Conservation (phyloP, 2,797 vertebrate genomes). For the Propithecus perrieri region DNA sequence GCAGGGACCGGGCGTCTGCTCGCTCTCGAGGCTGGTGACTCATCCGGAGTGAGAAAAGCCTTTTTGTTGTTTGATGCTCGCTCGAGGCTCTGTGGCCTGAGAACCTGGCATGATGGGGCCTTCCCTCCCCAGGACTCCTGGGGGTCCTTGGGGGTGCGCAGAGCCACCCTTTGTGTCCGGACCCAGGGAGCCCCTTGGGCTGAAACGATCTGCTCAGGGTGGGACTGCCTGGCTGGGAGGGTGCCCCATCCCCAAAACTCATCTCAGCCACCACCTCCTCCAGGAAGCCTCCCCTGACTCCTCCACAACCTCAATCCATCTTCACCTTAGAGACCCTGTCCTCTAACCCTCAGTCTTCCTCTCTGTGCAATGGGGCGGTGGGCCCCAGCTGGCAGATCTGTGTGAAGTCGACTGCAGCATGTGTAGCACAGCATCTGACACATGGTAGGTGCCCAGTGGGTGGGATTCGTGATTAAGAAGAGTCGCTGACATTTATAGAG, state of each 20-base stretch:
- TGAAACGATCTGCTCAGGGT: not conserved
- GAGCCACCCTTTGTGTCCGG: not conserved
- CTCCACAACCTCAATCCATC: not conserved
- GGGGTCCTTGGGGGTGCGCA: conserved; percentile 29
- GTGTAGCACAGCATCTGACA: fast-evolving
- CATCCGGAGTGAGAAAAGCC: conserved; percentile 81
- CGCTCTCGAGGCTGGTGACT: conserved; percentile 82
- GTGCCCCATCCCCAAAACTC: not conserved
- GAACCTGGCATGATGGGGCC: conserved; percentile 30
- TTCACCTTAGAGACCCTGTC: not conserved
- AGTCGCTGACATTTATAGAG: fast-evolving
- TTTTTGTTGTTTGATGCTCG: conserved; percentile 76
- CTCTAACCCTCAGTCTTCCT: not conserved
- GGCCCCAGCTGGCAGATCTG: not conserved
- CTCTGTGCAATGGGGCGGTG: not conserved
- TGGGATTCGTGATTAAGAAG: not conserved
- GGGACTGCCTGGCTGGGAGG: not conserved
- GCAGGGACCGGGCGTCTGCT: conserved; percentile 77
- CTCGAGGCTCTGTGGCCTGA: conserved; percentile 71
- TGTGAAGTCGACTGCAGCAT: not conserved
- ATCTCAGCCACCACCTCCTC: not conserved
- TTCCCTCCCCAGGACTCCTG: conserved; percentile 58
- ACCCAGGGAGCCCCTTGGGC: not conserved
- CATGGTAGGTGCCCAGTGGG: not conserved
- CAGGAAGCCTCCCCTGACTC: not conserved